Base-by-base conservation (phyloP, 2,797 vertebrate genomes). In the Cottoperca gobio region DNA sequence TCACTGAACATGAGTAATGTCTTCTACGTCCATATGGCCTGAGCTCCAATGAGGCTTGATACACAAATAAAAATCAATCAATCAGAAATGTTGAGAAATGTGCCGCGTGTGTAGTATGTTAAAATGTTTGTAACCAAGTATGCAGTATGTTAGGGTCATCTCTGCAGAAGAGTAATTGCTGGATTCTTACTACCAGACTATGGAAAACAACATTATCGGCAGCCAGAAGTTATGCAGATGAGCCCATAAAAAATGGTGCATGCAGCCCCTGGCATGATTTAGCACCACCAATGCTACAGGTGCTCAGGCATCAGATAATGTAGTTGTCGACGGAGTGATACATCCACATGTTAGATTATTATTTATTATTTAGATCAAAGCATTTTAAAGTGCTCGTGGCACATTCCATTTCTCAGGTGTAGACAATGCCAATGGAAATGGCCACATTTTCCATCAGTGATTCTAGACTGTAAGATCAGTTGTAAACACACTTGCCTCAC, bases 151-250 rank as follows among this genome's bases (percentile, higher is more conserved):
- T 52, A 63, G n/a, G 63, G 53, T 69, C 72, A 72, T 69, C 61
- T 23, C 10, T 64, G 39, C 68, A 28, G 52, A 37, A 26, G 19
- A 59, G 50, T 69, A 81, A 81, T 50, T 70, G 42, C 77, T 79
- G 54, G 65, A 81, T 76, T 60, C 21, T 48, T 60, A 35, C 31
- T 46, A 46, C 33, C 28, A 53, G 33, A 69, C 61, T 73, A 65
- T 52, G 43, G 26, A 78, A 87, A 86, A 85, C 58, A 79, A 79
- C 74, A 81, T 73, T 71, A 76, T 79, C 26, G 37, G 40, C 66
- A 64, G 37, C 19, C 48, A 33, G 48, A 79, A n/a, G 76, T 75
- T 82, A 71, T 79, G 68, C 70, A 85, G 77, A 81, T 65, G 46
- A 82, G 58, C 21, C 39, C 62, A 85, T 83, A 49, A 87, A 77